Base-by-base conservation (phyloP, 1,140 invertebrate genomes). In the Dolichoris vasculosae region DNA sequence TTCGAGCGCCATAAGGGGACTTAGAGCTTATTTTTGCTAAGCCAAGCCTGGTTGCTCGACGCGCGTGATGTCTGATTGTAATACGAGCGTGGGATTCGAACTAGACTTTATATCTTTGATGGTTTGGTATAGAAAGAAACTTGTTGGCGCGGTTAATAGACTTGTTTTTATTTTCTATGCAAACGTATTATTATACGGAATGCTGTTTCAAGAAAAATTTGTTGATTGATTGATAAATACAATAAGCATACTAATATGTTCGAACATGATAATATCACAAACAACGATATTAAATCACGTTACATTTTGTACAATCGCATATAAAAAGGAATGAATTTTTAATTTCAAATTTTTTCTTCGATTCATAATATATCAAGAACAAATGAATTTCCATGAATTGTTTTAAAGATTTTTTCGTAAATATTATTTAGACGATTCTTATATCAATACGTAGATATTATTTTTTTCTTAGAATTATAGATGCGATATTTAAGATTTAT, bases 61-160 rank as follows among this genome's bases (percentile, higher is more conserved):
- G 35, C 7, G 4, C 32, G n/a, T n/a, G 80, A 82, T 26, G 32
- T 46, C 46, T 26, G 30, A 51, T 82, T 71, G 81, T 73, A 82
- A 82, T 32, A 55, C 23, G 67, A 59, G n/a, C 69, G 48, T 59
- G 69, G 69, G 81, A 81, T 43, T 59, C 23, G 23, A 26, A 26
- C 55, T 59, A 26, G 23, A 26, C 23, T 59, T 23, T 59, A 20
- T 59, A 3, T 59, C 55, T 59, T 55, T 26, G 55, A 59, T 26
- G 55, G 3, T 59, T 59, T 59, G 7, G 23, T 13, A 26, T 1
- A 20, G 7, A 59, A 59, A 26, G 23, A 23, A 59, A 59, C 55
- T 26, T 26, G 20, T 59, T 59, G 3, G 23, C 55, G 23, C 55
- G 0, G 2, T 26, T 59, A 59, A 26, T 26, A 26, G 23, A 23